phyloP scores from a whole-genome alignment of 2,888 invertebrate genomes.

The Chironomus tentans region DNA sequence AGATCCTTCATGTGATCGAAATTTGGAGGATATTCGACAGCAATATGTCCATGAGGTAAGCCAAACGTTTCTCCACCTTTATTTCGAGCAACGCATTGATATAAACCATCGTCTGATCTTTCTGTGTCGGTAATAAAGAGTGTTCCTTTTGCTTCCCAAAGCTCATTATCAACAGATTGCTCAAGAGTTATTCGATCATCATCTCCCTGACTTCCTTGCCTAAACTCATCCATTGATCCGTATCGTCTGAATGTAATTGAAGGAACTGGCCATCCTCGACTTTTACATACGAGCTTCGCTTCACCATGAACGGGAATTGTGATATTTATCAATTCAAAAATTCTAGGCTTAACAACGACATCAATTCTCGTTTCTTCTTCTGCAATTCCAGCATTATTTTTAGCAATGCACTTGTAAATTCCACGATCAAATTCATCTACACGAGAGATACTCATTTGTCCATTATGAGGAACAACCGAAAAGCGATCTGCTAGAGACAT shows the following conservation, averaged over 20 bases:
- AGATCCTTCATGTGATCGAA: slow-evolving; percentile 61
- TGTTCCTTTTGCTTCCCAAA: slow-evolving; percentile 53
- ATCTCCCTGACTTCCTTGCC: slow-evolving; percentile 52
- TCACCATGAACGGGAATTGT: slow-evolving; percentile 55
- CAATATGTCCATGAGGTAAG: slow-evolving; percentile 61
- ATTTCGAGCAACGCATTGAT: slow-evolving; percentile 77
- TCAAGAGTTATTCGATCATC: slow-evolving; percentile 61
- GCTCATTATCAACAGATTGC: slow-evolving; percentile 46
- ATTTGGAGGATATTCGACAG: slow-evolving; percentile 72
- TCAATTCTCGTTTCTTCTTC: slow-evolving; percentile 59
- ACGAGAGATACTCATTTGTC: slow-evolving; percentile 61
- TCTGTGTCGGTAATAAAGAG: slow-evolving; percentile 57
- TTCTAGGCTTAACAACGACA: slow-evolving; percentile 68
- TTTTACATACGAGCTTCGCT: slow-evolving; percentile 63
- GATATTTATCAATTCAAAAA: slow-evolving; percentile 65
- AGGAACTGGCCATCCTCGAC: slow-evolving; percentile 73
- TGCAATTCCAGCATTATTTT: slow-evolving; percentile 66
- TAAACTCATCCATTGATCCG: slow-evolving; percentile 54
- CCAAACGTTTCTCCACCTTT: slow-evolving; percentile 64
- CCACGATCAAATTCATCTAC: slow-evolving; percentile 72
- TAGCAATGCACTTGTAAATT: slow-evolving; percentile 69
- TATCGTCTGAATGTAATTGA: slow-evolving; percentile 69
- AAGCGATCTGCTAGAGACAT: slow-evolving; percentile 54
- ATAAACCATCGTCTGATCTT: slow-evolving; percentile 75
- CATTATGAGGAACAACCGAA: slow-evolving; percentile 58